phyloP scores from a whole-genome alignment of 1,140 invertebrate genomes.

The Drosophila bocki region DNA sequence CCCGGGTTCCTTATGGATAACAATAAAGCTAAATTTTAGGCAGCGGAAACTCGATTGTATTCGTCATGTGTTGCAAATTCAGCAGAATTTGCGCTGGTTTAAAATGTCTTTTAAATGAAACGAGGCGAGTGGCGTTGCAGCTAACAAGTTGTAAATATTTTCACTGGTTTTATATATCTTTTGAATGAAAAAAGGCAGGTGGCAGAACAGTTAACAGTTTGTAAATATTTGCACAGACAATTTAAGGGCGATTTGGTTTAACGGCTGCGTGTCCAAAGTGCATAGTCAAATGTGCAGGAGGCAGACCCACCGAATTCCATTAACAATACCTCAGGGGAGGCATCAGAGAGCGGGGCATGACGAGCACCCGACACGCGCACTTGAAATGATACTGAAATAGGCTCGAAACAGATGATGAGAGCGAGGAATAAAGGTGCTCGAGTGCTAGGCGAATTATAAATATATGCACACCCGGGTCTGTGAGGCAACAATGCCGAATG shows the following conservation, averaged over 20 bases:
- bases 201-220: constrained; percentile 21
- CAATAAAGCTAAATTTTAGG: not conserved
- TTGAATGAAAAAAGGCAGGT: not conserved
- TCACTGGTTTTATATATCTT: not conserved
- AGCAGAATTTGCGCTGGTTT: not conserved
- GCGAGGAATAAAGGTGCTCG: constrained; percentile 25
- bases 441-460: constrained; percentile 27
- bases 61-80: constrained; percentile 5
- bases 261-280: constrained; percentile 36
- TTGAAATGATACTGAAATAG: constrained; percentile 34
- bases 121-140: not conserved
- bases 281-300: constrained; percentile 9
- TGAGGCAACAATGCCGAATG: constrained; percentile 8
- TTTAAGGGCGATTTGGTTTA: constrained; percentile 18
- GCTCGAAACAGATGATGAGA: constrained; percentile 22
- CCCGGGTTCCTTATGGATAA: not conserved
- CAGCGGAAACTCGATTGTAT: not conserved
- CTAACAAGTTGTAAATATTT: constrained; percentile 50
- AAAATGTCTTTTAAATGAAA: not conserved
- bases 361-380: constrained; percentile 24
- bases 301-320: constrained; percentile 1
- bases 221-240: constrained; percentile 53
- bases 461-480: constrained; percentile 16
- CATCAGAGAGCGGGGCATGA: not conserved
- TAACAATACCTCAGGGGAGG: not conserved